Base-by-base conservation (phyloP, 2,888 invertebrate genomes). In the Smittia sp. region DNA sequence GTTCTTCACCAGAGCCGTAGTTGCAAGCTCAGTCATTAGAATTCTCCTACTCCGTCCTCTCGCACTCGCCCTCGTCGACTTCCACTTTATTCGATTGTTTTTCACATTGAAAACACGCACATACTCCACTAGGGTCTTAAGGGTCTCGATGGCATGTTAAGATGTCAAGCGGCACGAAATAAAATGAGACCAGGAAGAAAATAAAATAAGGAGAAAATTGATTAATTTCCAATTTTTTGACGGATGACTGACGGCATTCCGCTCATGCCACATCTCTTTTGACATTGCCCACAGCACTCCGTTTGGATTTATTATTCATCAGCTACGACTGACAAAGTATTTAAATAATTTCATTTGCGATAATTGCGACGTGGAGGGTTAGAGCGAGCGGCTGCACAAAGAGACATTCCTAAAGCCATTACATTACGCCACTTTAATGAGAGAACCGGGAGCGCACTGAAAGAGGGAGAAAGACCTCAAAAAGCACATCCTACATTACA, bases 331-430 rank as follows among this genome's bases (percentile, higher is more conserved):
- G 24, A 63, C 6, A 63, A 63, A 63, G 27, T 63, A 63, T 63
- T 63, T 63, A 63, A 63, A 63, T 63, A 27, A 63, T 27, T 63
- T 63, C 27, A 63, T 63, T 63, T 25, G 25, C 25, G 63, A 27
- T 63, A 63, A 63, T 63, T 63, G 63, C 27, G 63, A 11, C 15
- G 25, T 11, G 25, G 22, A 27, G 63, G n/a, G 63, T 46, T 46
- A 2, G n/a, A 46, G 11, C 20, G 22, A 15, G 58, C 58, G 58
- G 22, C 24, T n/a, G 25, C 27, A 63, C 9, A 25, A 63, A 25
- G 58, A 9, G 18, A 58, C 1, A 58, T n/a, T n/a, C n/a, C n/a
- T n/a, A n/a, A n/a, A n/a, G n/a, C n/a, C n/a, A n/a, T n/a, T n/a
- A n/a, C 63, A 63, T 63, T 63, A 27, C 27, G 6, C 27, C 25